phyloP scores from a whole-genome alignment of 2,888 invertebrate genomes.

The Kryphioiulus occultus region DNA sequence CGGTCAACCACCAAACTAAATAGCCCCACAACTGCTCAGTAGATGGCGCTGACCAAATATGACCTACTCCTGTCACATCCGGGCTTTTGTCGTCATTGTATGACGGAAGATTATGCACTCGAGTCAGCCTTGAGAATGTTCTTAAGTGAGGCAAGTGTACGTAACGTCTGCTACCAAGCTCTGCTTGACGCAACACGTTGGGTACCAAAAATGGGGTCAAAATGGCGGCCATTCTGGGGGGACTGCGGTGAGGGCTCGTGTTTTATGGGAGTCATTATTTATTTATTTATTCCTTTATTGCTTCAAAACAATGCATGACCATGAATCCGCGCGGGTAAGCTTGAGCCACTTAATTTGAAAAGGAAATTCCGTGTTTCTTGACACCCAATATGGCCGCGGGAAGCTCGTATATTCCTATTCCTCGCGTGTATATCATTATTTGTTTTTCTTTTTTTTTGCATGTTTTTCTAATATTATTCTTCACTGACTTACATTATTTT shows the following conservation, averaged over 20 bases:
- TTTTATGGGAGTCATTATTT: constrained; percentile 9
- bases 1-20: background rate
- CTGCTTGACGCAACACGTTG: background rate
- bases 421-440: constrained; percentile 11
- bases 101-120: background rate
- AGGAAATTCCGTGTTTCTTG: constrained; percentile 8
- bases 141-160: background rate
- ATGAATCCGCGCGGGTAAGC: background rate
- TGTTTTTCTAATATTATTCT: constrained; percentile 4
- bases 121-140: background rate
- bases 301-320: background rate
- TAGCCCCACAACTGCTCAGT: background rate
- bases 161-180: background rate
- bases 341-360: constrained; percentile 4
- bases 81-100: background rate
- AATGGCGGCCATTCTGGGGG: background rate
- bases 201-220: background rate
- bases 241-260: background rate
- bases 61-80: background rate
- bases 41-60: background rate
- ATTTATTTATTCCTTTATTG: background rate
- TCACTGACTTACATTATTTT: constrained; percentile 25
- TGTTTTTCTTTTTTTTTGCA: background rate
- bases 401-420: background rate
- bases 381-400: constrained; percentile 6